Conservation (phyloP, 1,140 invertebrate genomes). For the Mya arenaria region DNA sequence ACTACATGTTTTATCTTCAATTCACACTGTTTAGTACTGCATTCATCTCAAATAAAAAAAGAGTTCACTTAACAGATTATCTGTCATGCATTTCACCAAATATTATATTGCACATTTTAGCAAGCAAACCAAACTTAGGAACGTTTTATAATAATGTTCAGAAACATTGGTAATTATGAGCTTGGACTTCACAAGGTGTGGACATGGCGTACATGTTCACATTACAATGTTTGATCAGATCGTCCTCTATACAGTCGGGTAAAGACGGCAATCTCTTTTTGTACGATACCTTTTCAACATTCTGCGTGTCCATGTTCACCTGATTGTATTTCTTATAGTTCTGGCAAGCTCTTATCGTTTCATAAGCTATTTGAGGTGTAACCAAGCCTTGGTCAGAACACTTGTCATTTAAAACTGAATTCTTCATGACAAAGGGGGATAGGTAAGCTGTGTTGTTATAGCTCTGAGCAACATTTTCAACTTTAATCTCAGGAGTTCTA, state of each 20-base stretch:
- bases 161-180: too few relatives aligned
- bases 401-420: not conserved
- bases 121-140: too few relatives aligned
- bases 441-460: slow-evolving; percentile 39
- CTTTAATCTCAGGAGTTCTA: slow-evolving; percentile 43
- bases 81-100: too few relatives aligned
- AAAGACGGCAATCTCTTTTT: slow-evolving; percentile 32
- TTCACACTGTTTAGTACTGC: too few relatives aligned
- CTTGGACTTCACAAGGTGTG: slow-evolving; percentile 42
- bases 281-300: not conserved
- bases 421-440: slow-evolving; percentile 1
- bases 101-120: too few relatives aligned
- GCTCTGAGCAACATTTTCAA: slow-evolving; percentile 24
- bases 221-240: slow-evolving; percentile 19
- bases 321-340: slow-evolving; percentile 3
- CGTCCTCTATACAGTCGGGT: slow-evolving; percentile 29
- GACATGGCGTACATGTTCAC: slow-evolving; percentile 16
- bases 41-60: too few relatives aligned
- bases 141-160: too few relatives aligned
- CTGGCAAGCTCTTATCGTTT: not conserved
- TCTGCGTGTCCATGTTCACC: not conserved
- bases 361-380: not conserved
- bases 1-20: too few relatives aligned
- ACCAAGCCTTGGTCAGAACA: not conserved
- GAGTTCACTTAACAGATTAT: too few relatives aligned